Conservation (phyloP, 1,140 invertebrate genomes). For the Drosophila chauvacae region DNA sequence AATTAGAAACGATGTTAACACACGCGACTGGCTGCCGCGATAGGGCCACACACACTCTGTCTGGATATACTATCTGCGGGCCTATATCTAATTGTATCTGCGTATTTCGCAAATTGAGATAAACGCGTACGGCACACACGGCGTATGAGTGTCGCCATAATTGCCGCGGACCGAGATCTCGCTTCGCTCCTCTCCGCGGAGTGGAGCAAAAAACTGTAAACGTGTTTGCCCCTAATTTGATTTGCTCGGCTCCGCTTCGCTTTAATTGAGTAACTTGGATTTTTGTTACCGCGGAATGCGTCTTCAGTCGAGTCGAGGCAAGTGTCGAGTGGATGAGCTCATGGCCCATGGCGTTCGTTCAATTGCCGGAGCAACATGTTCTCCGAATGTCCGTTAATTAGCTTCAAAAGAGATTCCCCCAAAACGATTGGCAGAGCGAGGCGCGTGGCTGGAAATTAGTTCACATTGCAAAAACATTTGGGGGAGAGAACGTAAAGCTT, state of each 20-base stretch:
- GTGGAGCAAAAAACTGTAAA: conserved; percentile 50
- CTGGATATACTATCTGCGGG: conserved; percentile 25
- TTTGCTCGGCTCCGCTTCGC: conserved; percentile 41
- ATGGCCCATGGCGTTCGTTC: conserved; percentile 38
- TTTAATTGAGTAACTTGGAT: conserved; percentile 64
- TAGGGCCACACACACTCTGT: conserved; percentile 17
- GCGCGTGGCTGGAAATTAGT: conserved; percentile 44
- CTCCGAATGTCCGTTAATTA: conserved; percentile 59
- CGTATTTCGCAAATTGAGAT: conserved; percentile 68
- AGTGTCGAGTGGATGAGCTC: conserved; percentile 55
- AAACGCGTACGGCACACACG: conserved; percentile 42
- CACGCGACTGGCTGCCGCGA: conserved; percentile 46
- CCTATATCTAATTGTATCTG: conserved; percentile 56
- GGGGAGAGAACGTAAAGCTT: neutral
- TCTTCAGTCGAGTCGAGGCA: conserved; percentile 10
- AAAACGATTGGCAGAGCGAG: conserved; percentile 16
- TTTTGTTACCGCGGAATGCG: conserved; percentile 39
- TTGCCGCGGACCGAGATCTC: conserved; percentile 44
- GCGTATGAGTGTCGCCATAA: conserved; percentile 57
- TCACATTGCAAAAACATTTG: neutral
- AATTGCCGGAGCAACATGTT: conserved; percentile 54
- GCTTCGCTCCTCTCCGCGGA: neutral
- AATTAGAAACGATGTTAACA: conserved; percentile 75
- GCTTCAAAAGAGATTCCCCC: conserved; percentile 14
- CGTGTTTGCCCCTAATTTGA: conserved; percentile 76